Evolutionary conservation across 2,797 vertebrate genomes (phyloP).

Genomic region (Momotus momota): DNA sequence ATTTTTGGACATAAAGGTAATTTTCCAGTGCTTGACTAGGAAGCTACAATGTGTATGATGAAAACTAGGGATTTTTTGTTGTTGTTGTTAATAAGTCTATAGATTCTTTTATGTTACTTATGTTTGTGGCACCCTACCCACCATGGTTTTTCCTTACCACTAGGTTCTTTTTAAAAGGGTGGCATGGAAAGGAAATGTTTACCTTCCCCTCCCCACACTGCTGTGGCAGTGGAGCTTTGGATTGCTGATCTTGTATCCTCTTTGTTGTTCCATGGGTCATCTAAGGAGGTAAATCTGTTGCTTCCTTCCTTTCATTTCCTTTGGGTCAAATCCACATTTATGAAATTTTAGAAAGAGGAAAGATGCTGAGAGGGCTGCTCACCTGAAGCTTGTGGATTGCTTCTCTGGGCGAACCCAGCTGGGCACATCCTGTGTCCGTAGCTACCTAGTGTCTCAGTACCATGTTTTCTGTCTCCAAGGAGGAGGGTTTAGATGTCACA

Average conservation of each 20-base stretch:
- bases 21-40: background rate
- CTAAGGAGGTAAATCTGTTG: background rate
- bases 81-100: background rate
- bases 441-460: background rate
- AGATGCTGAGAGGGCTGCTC: background rate
- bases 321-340: background rate
- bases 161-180: background rate
- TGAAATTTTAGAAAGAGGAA: background rate
- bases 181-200: background rate
- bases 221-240: background rate
- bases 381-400: background rate
- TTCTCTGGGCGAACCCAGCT: rapidly evolving
- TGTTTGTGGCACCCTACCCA: background rate
- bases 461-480: background rate
- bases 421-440: background rate
- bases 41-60: background rate
- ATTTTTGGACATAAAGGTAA: background rate
- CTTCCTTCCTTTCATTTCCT: background rate
- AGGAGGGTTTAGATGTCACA: background rate
- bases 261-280: background rate
- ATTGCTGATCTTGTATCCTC: background rate
- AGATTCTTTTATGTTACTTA: background rate
- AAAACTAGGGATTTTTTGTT: background rate
- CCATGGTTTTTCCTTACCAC: background rate
- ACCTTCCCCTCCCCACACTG: background rate